Evolutionary conservation across 2,113 vertebrate genomes (phyloP), one percentile per base, ranked within the genome.

Genomic region (Rhea americana): DNA sequence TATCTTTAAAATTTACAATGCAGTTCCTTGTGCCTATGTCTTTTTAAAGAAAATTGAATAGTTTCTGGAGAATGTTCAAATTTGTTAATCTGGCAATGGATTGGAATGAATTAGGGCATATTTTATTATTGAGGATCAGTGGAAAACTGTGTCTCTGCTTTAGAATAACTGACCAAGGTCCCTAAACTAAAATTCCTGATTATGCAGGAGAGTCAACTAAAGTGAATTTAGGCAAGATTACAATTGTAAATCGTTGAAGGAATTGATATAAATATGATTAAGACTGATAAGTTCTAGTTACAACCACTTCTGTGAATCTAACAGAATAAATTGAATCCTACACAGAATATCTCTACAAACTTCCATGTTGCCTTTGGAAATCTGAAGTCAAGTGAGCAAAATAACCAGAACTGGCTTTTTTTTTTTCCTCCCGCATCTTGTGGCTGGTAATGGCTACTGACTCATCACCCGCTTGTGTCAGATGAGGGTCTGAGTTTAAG

Each of bases 341-440:
- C 20, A 7, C 21, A 70, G 15, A 62, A 3, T 19, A 4, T 75
- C 13, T 91, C 56, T 74, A 18, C 26, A 25, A 37, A 59, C 30
- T 55, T 71, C 19, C 18, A 32, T 24, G 13, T n/a, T 2, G 1
- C 15, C 66, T 82, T 82, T 56, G 21, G 67, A 55, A 78, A 67
- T 30, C 13, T 22, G 0, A 7, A 82, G 47, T 81, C 22, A 30
- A 55, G 43, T 26, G 13, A 75, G 82, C 13, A 43, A 55, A 28
- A 55, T 55, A 25, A 55, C 51, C 6, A 70, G 82, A 58, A 4
- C 4, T 5, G 1, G 3, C 7, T 66, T 70, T 82, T 21, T 0
- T 11, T 5, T 9, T 2, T 0, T 18, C 13, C 11, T 72, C 26
- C 65, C 7, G n/a, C n/a, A n/a, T n/a, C n/a, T n/a, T n/a, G n/a